Evolutionary conservation across 2,888 invertebrate species (phyloP).

Genomic region (Rhagium mordax): DNA sequence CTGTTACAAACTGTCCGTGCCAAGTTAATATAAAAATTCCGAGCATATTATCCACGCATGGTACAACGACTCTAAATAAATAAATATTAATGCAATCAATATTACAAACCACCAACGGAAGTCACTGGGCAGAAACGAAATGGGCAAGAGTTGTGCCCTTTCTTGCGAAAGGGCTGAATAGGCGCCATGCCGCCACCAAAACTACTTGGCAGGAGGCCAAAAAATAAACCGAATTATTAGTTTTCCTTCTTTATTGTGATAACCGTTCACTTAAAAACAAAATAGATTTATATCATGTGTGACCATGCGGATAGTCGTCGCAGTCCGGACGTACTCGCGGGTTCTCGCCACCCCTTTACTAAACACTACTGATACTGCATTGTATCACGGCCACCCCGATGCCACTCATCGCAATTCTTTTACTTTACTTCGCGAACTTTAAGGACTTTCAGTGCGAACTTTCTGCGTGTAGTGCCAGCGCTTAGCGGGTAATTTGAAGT

Average conservation of each 20-base stretch:
- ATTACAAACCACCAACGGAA: slow-evolving; percentile 38
- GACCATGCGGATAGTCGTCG: slow-evolving; percentile 61
- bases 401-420: slow-evolving; percentile 61
- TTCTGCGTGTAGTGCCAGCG: slow-evolving; percentile 50
- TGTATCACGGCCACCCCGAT: slow-evolving; percentile 62
- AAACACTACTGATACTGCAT: slow-evolving; percentile 61
- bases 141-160: not conserved
- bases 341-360: slow-evolving; percentile 58
- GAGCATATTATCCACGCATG: slow-evolving; percentile 44
- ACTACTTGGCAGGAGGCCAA: slow-evolving; percentile 8
- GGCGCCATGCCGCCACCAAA: not conserved
- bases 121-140: not conserved
- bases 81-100: slow-evolving; percentile 62
- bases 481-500: slow-evolving; percentile 39
- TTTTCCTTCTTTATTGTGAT: slow-evolving; percentile 20
- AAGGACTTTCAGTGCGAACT: slow-evolving; percentile 55
- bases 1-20: slow-evolving; percentile 28
- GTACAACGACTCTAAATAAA: slow-evolving; percentile 58
- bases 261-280: slow-evolving; percentile 29
- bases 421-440: slow-evolving; percentile 57
- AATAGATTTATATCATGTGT: slow-evolving; percentile 48
- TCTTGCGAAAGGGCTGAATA: not conserved
- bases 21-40: slow-evolving; percentile 38
- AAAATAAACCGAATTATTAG: slow-evolving; percentile 1
- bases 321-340: slow-evolving; percentile 53